These are phyloP conservation scores for Calameuta pallipes DNA, from an alignment of 2,888 invertebrate genomes.

Conservation along the genomic window DNA sequence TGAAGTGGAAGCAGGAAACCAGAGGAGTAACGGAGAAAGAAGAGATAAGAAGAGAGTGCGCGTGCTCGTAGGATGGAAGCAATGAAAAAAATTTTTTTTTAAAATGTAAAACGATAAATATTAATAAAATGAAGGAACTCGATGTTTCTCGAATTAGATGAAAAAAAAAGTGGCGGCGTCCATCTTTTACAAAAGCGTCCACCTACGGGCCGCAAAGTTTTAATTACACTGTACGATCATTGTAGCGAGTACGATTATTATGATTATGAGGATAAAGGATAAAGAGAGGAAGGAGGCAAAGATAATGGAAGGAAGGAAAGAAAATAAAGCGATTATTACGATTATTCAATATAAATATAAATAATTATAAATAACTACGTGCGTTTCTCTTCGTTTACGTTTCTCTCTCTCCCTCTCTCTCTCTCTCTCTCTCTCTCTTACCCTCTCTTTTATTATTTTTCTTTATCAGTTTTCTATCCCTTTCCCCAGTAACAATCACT, in stretches of 20 bases:
- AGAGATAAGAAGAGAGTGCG: conserved; percentile 18
- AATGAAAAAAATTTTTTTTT: neutral
- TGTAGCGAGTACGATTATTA: conserved; percentile 49
- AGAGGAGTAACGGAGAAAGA: conserved; percentile 21
- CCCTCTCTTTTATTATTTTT: conserved; percentile 43
- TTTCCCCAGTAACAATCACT: neutral
- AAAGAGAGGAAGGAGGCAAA: neutral
- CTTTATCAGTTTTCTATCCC: conserved; percentile 21
- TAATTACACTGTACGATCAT: conserved; percentile 50
- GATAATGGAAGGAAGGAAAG: neutral
- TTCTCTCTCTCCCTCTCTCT: conserved; percentile 32
- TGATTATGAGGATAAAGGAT: conserved; percentile 26
- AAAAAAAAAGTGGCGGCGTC: neutral
- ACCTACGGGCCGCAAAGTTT: neutral
- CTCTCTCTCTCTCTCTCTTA: conserved; percentile 41
- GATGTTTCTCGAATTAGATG: neutral
- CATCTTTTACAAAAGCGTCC: neutral
- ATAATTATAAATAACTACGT: conserved; percentile 45
- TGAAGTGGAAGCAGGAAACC: conserved; percentile 17
- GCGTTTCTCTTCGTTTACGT: conserved; percentile 29
- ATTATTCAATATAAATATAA: conserved; percentile 56
- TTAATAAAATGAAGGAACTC: neutral
- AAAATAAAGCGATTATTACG: conserved; percentile 34
- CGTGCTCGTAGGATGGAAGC: conserved; percentile 5
- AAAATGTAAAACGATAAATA: conserved; percentile 25